Base-by-base conservation (phyloP, 2,113 vertebrate species). In the Oenanthe oenanthe region DNA sequence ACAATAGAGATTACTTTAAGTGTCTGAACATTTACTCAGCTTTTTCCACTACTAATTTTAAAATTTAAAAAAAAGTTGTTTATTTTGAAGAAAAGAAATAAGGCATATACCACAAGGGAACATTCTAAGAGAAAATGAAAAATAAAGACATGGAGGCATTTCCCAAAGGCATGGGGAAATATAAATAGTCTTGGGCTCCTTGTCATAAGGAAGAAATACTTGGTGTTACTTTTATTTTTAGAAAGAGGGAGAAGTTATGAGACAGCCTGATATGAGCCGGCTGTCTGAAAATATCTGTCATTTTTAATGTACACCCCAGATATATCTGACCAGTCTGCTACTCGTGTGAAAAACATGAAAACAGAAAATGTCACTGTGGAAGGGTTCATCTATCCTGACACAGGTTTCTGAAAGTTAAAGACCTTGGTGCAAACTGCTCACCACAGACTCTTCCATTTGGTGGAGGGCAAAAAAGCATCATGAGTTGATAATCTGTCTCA, bases 211-310 rank as follows among this genome's bases (percentile, higher is more conserved):
- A 91, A 91, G 67, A 96, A 95, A 91, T 96, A 89, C 74, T 89
- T 93, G 67, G 80, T 96, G 88, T 88, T 94, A 68, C 43, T 89
- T 94, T 86, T 96, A 97, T 94, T 96, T 97, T 92, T 94, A 92
- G 95, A 92, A 94, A 89, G 58, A 16, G 4, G 38, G 83, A 94
- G 86, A 93, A 96, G 80, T 95, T 96, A 88, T n/a, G 88, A 97
- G 94, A 76, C 85, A 95, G 91, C 47, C 38, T 87, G 71, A 92
- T 95, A 89, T 4, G 62, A 88, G 71, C 58, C 0, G 22, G 70
- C 85, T 95, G 91, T 83, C 94, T 96, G 88, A 93, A 94, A 96
- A 74, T 95, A 89, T 90, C 88, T 93, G 66, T 77, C 29, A 3
- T 92, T 97, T 94, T 92, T 72, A 88, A 75, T 77, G 67, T 94